phyloP scores from a whole-genome alignment of 2,888 invertebrate species.

The Diplazon laetatorius region DNA sequence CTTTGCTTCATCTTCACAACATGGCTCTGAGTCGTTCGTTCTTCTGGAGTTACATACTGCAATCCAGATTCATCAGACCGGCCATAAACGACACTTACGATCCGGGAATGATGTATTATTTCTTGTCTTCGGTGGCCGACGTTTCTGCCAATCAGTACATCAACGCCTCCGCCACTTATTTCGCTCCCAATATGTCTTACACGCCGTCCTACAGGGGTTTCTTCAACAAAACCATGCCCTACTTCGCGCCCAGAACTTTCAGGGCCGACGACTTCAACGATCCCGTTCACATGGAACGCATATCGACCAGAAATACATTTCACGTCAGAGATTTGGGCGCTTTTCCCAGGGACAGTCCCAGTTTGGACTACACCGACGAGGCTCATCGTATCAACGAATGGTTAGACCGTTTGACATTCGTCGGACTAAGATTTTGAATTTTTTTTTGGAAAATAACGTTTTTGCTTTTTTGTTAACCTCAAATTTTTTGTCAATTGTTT shows the following conservation, averaged over 20 bases:
- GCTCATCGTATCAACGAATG: constrained; percentile 96
- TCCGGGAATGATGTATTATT: constrained; percentile 99
- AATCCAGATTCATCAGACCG: constrained; percentile 94
- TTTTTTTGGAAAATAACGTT: too few relatives aligned
- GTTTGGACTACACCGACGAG: constrained; percentile 95
- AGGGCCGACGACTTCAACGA: constrained; percentile 97
- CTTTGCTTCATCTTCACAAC: constrained; percentile 95
- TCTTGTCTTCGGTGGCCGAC: constrained; percentile 96
- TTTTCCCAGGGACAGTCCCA: constrained; percentile 89
- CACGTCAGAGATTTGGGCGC: constrained; percentile 93
- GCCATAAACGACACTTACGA: constrained; percentile 96
- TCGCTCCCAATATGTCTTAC: constrained; percentile 96
- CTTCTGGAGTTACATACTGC: constrained; percentile 97
- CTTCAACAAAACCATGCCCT: constrained; percentile 97
- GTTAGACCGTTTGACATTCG: constrained; percentile 83
- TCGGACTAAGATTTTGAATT: too few relatives aligned
- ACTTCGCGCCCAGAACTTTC: constrained; percentile 97
- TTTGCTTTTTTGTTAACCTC: too few relatives aligned
- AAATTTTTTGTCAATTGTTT: too few relatives aligned
- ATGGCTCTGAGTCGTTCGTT: constrained; percentile 98
- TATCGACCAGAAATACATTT: constrained; percentile 97
- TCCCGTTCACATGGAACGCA: constrained; percentile 96
- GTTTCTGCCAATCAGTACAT: constrained; percentile 96
- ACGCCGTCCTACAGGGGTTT: constrained; percentile 97
- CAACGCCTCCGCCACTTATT: constrained; percentile 96